Base-by-base conservation (phyloP, 2,113 vertebrate species). In the Erythrocercus mccallii region DNA sequence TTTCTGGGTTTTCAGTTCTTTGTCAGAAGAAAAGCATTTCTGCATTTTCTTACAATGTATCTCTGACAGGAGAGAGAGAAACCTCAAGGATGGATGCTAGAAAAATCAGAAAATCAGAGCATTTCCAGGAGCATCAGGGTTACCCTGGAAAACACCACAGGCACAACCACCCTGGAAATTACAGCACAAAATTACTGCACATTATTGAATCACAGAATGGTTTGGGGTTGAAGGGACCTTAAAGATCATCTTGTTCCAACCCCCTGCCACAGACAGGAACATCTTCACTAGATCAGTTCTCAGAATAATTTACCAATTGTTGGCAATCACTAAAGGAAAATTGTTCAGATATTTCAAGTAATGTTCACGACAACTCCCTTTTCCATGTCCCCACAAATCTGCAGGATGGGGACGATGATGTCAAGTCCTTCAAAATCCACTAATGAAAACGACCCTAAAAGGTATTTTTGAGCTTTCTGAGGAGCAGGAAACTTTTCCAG, bases 161-260 rank as follows among this genome's bases (percentile, higher is more conserved):
- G 42, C 23, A 62, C 35, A 64, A 7, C 38, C 71, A 22, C 8
- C 2, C 5, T 31, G 37, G 60, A 71, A 81, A 60, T 40, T 18
- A 21, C 0, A 50, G 35, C 2, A 44, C 5, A 1, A 40, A 58
- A 70, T 40, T 9, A 21, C 0, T 33, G 20, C 2, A 17, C 16
- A 6, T 35, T 21, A 19, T 25, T 25, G 12, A 62, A 19, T 60
- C 45, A 21, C 37, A 27, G 45, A 66, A 31, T 9, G 51, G 10
- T 30, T 57, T 57, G 82, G 42, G 20, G 35, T 50, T 61, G 61
- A 48, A 40, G 24, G 16, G 14, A 58, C 53, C 11, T 68, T 27
- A 44, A 37, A 68, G 22, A 31, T 51, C 45, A 37, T 37, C 27
- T 15, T 31, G 28, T 51, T 58, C 61, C 83, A 84, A 6, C 2